Base-by-base conservation (phyloP, 2,113 vertebrate genomes). In the Albula glossodonta region DNA sequence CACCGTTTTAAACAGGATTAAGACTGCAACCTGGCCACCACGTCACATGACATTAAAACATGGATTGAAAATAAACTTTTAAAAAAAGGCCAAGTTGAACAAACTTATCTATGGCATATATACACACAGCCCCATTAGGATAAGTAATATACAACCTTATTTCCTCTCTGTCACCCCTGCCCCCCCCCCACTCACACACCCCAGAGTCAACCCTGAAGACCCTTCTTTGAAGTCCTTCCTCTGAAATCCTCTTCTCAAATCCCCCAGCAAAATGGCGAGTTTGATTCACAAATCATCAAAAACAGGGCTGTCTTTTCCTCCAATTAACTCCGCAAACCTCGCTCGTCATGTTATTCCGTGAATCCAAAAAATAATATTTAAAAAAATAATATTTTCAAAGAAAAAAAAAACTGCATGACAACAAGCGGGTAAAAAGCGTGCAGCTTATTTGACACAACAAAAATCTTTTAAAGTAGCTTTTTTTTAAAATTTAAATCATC, bases 341-440 rank as follows among this genome's bases (percentile, higher is more conserved):
- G 41, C 77, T 56, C 57, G 17, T 78, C 80, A 15, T 56, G 41
- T 66, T 56, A 81, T 85, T 86, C 85, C 85, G 87, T 90, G 53
- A 82, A 84, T 88, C 85, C 31, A 89, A 89, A 86, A 92, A 91
- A 91, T 85, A 53, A 90, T 85, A 51, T 82, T 87, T 89, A 88
- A 88, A 90, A 90, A 93, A 93, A 88, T 86, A 90, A 83, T 84
- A 89, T 85, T 86, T 90, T 85, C 60, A 80, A 83, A 19, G 17
- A 66, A 66, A 66, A 19, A 57, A 85, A 63, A 80, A 66, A 66
- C 12, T 79, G 48, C 63, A 88, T 83, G 90, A 88, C 86, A 84
- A 91, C 66, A 86, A 93, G 86, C 86, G 79, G 88, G 84, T 90
- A 53, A 66, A 41, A 74, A 88, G 87, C 88, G 90, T 91, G 91